Conservation (phyloP, 2,888 invertebrate species). For the Epistrophe eligans region DNA sequence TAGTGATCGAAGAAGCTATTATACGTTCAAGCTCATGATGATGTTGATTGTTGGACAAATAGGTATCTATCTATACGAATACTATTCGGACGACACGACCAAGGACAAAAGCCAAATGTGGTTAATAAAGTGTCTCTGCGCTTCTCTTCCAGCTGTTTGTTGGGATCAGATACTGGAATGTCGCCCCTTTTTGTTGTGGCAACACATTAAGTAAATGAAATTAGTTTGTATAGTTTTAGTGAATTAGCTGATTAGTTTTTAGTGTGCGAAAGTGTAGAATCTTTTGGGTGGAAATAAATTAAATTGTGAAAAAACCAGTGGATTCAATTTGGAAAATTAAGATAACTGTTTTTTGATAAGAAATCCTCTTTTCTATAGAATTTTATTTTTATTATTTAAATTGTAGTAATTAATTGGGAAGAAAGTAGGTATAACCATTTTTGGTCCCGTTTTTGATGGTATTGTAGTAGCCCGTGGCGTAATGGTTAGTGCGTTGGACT, state of each 20-base stretch:
- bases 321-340: background rate
- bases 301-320: background rate
- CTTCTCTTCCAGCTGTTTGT: background rate
- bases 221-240: slow-evolving; percentile 33
- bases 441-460: too few species aligned
- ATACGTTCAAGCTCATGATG: slow-evolving; percentile 44
- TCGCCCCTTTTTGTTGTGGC: slow-evolving; percentile 34
- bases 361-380: background rate
- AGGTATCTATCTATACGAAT: background rate
- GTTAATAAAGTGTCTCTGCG: slow-evolving; percentile 16
- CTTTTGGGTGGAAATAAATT: background rate
- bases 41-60: slow-evolving; percentile 22
- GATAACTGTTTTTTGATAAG: background rate
- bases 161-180: background rate
- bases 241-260: slow-evolving; percentile 59
- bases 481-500: too few species aligned
- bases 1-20: slow-evolving; percentile 54
- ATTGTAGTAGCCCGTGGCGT: too few species aligned
- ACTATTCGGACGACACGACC: background rate
- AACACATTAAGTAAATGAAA: slow-evolving; percentile 52
- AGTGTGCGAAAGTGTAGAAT: background rate
- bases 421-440: too few species aligned
- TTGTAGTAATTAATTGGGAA: too few species aligned
- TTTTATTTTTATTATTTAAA: too few species aligned
- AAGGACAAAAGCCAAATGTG: slow-evolving; percentile 26